Evolutionary conservation across 2,113 vertebrate species (phyloP).

Genomic region (Triplophysa rosa): DNA sequence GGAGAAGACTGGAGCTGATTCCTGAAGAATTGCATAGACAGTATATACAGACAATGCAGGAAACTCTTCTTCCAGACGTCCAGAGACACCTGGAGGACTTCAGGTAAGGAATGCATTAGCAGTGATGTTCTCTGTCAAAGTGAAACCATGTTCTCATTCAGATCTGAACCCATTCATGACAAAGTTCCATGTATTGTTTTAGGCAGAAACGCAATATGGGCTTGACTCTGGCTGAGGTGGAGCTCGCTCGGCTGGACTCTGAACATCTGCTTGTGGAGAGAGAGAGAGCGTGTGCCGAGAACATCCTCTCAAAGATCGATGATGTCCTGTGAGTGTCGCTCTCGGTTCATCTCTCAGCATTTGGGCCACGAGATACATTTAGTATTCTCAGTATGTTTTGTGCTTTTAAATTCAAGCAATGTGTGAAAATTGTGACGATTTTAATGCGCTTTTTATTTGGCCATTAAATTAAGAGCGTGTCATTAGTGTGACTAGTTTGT

Average conservation of each 20-base stretch:
- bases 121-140: no score
- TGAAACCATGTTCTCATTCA: neutral
- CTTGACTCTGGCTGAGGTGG: conserved; percentile 88
- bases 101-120: conserved; percentile 72
- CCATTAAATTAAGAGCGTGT: neutral
- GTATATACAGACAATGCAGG: conserved; percentile 84
- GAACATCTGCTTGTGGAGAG: conserved; percentile 81
- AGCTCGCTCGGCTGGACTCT: conserved; percentile 81
- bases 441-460: neutral
- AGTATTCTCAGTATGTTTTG: neutral
- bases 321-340: conserved; percentile 86
- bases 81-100: conserved; percentile 93
- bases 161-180: neutral
- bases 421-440: no score
- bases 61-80: conserved; percentile 84
- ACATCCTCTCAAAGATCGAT: conserved; percentile 89
- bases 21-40: conserved; percentile 91
- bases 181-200: conserved; percentile 7
- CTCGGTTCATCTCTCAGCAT: neutral
- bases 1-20: conserved; percentile 86
- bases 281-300: conserved; percentile 88
- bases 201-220: conserved; percentile 98
- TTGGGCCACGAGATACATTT: neutral
- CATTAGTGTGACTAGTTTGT: neutral
- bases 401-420: no score